Base-by-base conservation (phyloP, 2,888 invertebrate species). In the Drosophila eohydei region DNA sequence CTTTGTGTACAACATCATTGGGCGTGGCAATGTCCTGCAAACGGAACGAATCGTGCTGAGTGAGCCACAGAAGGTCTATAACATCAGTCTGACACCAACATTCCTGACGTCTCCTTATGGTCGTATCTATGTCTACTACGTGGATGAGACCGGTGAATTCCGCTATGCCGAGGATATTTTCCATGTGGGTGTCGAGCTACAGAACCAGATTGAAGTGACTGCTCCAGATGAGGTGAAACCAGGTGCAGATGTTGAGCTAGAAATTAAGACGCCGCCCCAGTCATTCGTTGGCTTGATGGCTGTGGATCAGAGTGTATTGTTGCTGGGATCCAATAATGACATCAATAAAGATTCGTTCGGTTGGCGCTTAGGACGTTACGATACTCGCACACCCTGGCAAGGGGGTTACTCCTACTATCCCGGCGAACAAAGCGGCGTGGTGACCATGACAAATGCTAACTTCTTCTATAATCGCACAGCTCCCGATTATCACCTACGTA, bases 261-360 rank as follows among this genome's bases (percentile, higher is more conserved):
- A 95, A 6, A 95, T 98, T 26, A 94, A 94, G n/a, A 96, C 98
- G 0, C 96, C 96, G 84, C 96, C 97, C 0, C 96, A 97, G 84
- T 97, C 98, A 0, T 96, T 96, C 81, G 96, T 98, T 4, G 98
- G 97, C 1, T 93, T 99, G 8, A 93, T 98, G 76, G 98, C 97
- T 0, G 95, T 97, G 3, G 98, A 99, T 92, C 96, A 97, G 92
- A 96, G 96, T 89, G 96, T 97, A 2, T 92, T 96, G 3, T 91
- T 96, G 3, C 93, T 97, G 46, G 95, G 95, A 88, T 93, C 94
- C 36, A 97, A 96, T 55, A 92, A 93, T 56, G 94, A 94, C 77
- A 70, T 94, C 1, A 91, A 90, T 2, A 91, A 94, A 91, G 93
- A 94, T 26, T 93, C 94, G 84, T 94, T 96, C 0, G 92, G 94